Conservation (phyloP, 1,140 invertebrate species). For the Diplogasteroides magnus region DNA sequence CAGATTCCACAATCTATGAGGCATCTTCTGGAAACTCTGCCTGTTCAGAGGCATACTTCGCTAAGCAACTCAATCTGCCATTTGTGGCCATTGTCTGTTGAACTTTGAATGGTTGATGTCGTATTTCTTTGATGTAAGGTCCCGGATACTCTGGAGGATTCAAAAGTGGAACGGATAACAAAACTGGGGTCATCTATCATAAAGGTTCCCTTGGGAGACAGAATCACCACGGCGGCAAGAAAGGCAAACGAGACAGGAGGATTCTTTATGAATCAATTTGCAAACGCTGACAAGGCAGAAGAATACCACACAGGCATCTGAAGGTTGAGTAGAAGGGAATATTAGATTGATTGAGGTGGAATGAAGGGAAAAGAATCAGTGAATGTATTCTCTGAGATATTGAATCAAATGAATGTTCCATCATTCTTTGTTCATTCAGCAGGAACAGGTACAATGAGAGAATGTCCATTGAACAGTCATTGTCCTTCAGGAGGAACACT, state of each 20-base stretch:
- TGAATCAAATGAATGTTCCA: no score
- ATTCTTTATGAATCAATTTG: slow-evolving; percentile 42
- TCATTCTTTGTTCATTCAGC: slow-evolving; percentile 18
- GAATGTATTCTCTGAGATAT: no score
- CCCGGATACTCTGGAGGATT: slow-evolving; percentile 26
- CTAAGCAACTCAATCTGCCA: slow-evolving; percentile 17
- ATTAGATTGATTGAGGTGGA: no score
- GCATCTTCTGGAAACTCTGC: slow-evolving; percentile 39
- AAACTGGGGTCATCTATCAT: slow-evolving; percentile 23
- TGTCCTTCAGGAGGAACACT: slow-evolving; percentile 36
- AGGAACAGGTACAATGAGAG: slow-evolving; percentile 17
- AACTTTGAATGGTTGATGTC: no score
- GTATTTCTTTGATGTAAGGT: slow-evolving; percentile 15
- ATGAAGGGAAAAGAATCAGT: no score
- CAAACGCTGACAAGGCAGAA: slow-evolving; percentile 32
- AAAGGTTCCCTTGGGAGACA: slow-evolving; percentile 23
- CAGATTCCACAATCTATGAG: no score
- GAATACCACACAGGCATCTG: no score
- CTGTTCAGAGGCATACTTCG: slow-evolving; percentile 29
- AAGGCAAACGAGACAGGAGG: slow-evolving; percentile 13
- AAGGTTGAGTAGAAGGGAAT: no score
- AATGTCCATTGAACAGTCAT: neutral
- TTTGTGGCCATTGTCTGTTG: slow-evolving; percentile 27
- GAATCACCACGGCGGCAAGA: slow-evolving; percentile 15
- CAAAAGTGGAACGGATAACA: slow-evolving; percentile 22